Percentiles rank a stretch among this genome's conserved stretches.
Conservation (phyloP, 92 coral and sea anemone genomes). For the Zoanthus solanderi region DNA sequence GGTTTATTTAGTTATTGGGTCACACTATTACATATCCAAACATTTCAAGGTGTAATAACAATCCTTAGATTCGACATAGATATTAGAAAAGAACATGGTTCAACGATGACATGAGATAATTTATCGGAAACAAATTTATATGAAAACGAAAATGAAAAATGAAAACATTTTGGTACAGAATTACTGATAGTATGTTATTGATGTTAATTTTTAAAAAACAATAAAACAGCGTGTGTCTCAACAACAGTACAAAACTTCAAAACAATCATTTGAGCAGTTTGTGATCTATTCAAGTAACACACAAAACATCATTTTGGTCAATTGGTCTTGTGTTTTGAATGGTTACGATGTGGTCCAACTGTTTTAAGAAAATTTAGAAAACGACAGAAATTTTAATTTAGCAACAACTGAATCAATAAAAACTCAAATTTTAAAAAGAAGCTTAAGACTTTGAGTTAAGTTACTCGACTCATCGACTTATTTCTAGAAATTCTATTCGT, state of each 20-base stretch:
- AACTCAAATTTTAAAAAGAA: no score
- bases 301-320: background rate
- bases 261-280: background rate
- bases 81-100: background rate
- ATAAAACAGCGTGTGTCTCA: conserved; percentile 18
- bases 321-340: background rate
- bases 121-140: background rate
- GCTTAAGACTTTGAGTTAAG: no score
- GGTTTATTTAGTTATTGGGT: background rate
- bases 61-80: background rate
- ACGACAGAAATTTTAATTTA: background rate
- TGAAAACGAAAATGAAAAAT: background rate
- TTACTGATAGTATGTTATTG: background rate
- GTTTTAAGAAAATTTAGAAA: background rate
- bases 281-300: background rate
- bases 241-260: background rate
- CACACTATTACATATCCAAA: background rate
- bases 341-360: background rate
- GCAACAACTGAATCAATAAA: background rate
- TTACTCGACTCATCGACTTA: no score
- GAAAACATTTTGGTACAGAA: background rate
- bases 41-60: background rate
- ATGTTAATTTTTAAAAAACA: background rate
- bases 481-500: no score
- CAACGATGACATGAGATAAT: background rate